A percentile compares a stretch with the other conserved stretches of the same genome.
Conservation (phyloP, 2,113 vertebrate species). For the Melanerpes aurifrons region DNA sequence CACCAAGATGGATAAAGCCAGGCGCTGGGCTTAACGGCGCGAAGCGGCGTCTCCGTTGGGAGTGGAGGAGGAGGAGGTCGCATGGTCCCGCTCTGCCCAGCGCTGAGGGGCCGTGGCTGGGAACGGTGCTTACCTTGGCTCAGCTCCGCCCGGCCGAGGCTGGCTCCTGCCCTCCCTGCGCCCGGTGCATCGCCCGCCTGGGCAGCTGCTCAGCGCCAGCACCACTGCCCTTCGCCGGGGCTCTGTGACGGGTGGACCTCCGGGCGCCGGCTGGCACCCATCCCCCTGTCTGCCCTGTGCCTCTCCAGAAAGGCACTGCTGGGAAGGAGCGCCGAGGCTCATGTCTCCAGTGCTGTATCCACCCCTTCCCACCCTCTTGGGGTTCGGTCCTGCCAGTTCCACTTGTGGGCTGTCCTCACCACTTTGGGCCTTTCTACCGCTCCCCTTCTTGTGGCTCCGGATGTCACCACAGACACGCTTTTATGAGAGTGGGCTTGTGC, state of each 20-base stretch:
- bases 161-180: constrained; percentile 29
- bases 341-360: constrained; percentile 64
- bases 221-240: background rate
- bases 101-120: background rate
- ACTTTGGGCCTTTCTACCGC: constrained; percentile 67
- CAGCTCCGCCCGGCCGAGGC: background rate
- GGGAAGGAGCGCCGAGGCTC: constrained; percentile 53
- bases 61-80: background rate
- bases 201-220: background rate
- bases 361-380: constrained; percentile 69
- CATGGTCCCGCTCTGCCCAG: background rate
- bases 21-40: background rate
- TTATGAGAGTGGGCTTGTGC: constrained; percentile 70
- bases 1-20: background rate
- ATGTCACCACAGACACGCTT: constrained; percentile 71
- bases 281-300: constrained; percentile 58
- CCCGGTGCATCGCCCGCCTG: constrained; percentile 8
- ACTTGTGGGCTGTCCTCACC: constrained; percentile 71
- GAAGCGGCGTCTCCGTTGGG: background rate
- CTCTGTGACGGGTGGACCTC: background rate
- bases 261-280: constrained; percentile 50
- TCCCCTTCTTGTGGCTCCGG: constrained; percentile 67
- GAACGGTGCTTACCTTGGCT: constrained; percentile 56
- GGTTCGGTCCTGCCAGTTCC: constrained; percentile 68
- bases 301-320: constrained; percentile 59